These are phyloP conservation scores for Psophia crepitans DNA, from an alignment of 2,113 vertebrate genomes.

Conservation along the genomic window DNA sequence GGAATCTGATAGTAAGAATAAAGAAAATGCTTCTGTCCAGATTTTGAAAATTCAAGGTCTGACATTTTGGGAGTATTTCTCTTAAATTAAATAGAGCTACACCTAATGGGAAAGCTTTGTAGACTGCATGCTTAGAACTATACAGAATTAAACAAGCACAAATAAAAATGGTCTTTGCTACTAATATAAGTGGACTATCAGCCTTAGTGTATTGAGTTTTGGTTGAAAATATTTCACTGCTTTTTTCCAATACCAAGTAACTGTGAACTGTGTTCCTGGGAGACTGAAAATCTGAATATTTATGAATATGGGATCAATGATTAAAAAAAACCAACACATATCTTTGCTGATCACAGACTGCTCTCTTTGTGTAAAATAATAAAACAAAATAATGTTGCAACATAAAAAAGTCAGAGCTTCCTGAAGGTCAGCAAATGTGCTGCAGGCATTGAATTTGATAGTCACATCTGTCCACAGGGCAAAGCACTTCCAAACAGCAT, in stretches of 20 bases:
- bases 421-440: conserved; percentile 44
- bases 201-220: not conserved
- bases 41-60: not conserved
- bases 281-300: conserved; percentile 37
- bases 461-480: conserved; percentile 12
- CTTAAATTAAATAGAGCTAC: not conserved
- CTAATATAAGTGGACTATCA: not conserved
- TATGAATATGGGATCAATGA: conserved; percentile 38
- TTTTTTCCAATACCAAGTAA: not conserved
- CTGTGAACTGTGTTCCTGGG: not conserved
- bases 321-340: conserved; percentile 36
- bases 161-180: not conserved
- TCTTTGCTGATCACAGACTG: conserved; percentile 37
- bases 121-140: not conserved
- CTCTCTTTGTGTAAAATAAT: conserved; percentile 29
- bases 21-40: not conserved
- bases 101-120: not conserved
- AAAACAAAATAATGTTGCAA: conserved; percentile 27
- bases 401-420: conserved; percentile 26
- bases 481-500: not conserved
- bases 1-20: not conserved
- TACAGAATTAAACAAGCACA: not conserved
- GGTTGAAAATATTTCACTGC: not conserved
- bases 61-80: not conserved
- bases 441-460: conserved; percentile 18